Conservation (phyloP, 1,140 invertebrate species). For the Myzus persicae region DNA sequence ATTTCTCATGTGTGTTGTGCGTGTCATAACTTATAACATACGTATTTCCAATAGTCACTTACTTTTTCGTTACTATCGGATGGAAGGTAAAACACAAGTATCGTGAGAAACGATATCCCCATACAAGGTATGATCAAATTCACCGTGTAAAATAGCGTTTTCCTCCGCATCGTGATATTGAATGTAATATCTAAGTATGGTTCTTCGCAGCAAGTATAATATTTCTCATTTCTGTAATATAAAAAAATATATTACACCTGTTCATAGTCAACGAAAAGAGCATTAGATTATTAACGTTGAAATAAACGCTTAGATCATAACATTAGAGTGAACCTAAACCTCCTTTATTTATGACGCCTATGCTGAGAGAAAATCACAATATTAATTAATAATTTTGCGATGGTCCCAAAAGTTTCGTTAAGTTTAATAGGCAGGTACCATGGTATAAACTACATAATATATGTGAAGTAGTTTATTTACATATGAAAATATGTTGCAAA, state of each 20-base stretch:
- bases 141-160: conserved; percentile 97
- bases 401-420: background rate
- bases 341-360: background rate
- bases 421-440: background rate
- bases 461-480: background rate
- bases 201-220: conserved; percentile 96
- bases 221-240: conserved; percentile 84
- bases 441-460: background rate
- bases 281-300: background rate
- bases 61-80: conserved; percentile 99
- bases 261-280: background rate
- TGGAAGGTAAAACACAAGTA: conserved; percentile 97
- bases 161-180: conserved; percentile 96
- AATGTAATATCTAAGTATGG: conserved; percentile 98
- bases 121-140: conserved; percentile 97
- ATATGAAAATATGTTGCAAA: background rate
- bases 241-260: background rate
- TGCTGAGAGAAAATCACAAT: background rate
- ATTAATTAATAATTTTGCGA: background rate
- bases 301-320: background rate
- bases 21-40: background rate
- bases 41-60: conserved; percentile 63
- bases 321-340: background rate
- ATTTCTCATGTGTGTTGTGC: background rate
- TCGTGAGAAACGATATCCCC: conserved; percentile 97